These are phyloP conservation scores for Clarias gariepinus DNA, from an alignment of 2,113 vertebrate species.

Conservation along the genomic window DNA sequence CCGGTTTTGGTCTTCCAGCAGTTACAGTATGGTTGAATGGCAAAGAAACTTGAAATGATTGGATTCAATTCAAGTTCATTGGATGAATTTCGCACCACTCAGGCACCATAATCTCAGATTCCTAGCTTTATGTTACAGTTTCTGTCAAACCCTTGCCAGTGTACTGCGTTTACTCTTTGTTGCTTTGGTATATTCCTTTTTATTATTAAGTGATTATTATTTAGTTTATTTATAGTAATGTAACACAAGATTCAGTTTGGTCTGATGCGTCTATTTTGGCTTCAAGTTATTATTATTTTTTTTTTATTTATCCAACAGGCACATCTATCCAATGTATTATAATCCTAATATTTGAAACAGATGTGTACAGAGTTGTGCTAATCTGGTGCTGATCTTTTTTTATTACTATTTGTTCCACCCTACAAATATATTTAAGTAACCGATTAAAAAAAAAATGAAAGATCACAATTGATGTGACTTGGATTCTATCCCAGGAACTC, in stretches of 20 bases:
- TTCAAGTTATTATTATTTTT: not conserved
- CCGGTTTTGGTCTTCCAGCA: not conserved
- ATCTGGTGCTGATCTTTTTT: not conserved
- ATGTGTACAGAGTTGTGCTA: not conserved
- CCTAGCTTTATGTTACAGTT: not conserved
- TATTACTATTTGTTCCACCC: not conserved
- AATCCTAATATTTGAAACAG: not conserved
- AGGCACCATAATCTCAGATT: not conserved
- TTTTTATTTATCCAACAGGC: not conserved
- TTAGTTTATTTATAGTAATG: not conserved
- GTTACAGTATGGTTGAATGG: not conserved
- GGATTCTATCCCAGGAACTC: not conserved
- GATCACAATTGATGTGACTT: slow-evolving; percentile 6
- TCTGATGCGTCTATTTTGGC: not conserved
- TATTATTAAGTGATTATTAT: not conserved
- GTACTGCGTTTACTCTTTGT: not conserved
- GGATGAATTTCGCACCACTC: not conserved
- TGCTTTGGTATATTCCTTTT: not conserved
- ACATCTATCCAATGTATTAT: not conserved
- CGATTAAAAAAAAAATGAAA: not conserved
- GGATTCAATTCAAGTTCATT: no score
- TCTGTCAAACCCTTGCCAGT: not conserved
- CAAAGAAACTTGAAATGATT: not conserved
- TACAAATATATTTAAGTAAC: not conserved
- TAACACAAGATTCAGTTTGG: not conserved